Base-by-base conservation (phyloP, 2,888 invertebrate species). In the Polymixis flavicincta region DNA sequence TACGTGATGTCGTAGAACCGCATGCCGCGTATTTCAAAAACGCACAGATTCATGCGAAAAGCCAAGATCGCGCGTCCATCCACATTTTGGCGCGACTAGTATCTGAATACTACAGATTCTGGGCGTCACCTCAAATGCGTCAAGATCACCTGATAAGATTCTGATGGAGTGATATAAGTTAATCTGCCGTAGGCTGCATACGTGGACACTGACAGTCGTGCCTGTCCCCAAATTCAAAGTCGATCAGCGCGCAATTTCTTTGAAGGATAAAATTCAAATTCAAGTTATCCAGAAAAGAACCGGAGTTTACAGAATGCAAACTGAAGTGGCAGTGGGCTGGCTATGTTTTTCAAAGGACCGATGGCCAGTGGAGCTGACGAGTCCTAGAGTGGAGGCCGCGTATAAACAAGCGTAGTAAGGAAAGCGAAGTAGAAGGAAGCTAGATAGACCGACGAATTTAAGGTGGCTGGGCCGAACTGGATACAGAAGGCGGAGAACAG, bases 91-190 rank as follows among this genome's bases (percentile, higher is more conserved):
- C 22, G 60, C 60, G 22, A 11, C 19, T 52, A 25, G 14, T 48
- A 22, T 25, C 25, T 22, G 45, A 60, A 52, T 25, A 52, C 25
- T 45, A 25, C n/a, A 1, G 45, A 76, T 60, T 48, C 60, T 54
- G 60, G 54, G 69, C 54, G 76, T 76, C 60, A 76, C 6, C 17
- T n/a, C 13, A 60, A 9, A 61, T 50, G 48, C 76, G 48, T 50
- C 61, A 70, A 61, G 55, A 77, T 76, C 42, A 7, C 37, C 4
- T 13, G 77, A 76, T 76, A 28, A 76, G 69, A 76, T 76, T 76
- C n/a, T 61, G 7, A 14, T 76, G 77, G 60, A 60, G 6, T 76
- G 45, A 67, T 59, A 65, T 14, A 45, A 48, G 32, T 37, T 69
- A 68, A 76, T 54, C 14, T 54, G 37, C 11, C n/a, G 17, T 45